phyloP scores from a whole-genome alignment of 2,888 invertebrate species.

The Criorhina ranunculi region DNA sequence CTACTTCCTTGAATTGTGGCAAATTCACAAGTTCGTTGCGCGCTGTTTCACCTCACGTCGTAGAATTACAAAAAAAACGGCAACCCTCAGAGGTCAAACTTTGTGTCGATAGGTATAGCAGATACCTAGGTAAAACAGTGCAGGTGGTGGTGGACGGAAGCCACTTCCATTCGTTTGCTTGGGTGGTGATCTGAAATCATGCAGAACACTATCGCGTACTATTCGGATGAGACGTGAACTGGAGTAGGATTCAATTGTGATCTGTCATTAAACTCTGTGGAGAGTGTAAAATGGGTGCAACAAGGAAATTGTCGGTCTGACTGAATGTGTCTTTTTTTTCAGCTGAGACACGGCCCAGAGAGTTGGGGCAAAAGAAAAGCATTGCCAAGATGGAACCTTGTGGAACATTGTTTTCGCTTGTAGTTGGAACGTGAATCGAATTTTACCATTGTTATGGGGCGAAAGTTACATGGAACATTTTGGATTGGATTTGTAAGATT shows the following conservation, averaged over 20 bases:
- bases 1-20: conserved; percentile 73
- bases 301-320: conserved; percentile 42
- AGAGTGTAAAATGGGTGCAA: conserved; percentile 52
- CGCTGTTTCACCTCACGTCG: conserved; percentile 73
- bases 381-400: conserved; percentile 49
- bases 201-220: conserved; percentile 73
- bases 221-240: conserved; percentile 66
- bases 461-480: conserved; percentile 48
- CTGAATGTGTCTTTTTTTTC: neutral
- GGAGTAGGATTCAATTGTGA: conserved; percentile 67
- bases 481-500: neutral
- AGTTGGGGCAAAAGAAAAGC: conserved; percentile 8
- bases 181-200: conserved; percentile 75
- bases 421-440: conserved; percentile 62
- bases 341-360: neutral
- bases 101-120: conserved; percentile 61
- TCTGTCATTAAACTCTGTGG: conserved; percentile 66
- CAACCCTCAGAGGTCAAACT: conserved; percentile 67
- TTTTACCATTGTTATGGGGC: conserved; percentile 52
- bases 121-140: conserved; percentile 23
- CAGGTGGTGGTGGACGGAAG: conserved; percentile 53
- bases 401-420: conserved; percentile 56
- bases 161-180: conserved; percentile 61
- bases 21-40: conserved; percentile 76
- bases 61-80: conserved; percentile 27